These are phyloP conservation scores for Tinea trinotella DNA, from an alignment of 2,888 invertebrate genomes.

Conservation along the genomic window DNA sequence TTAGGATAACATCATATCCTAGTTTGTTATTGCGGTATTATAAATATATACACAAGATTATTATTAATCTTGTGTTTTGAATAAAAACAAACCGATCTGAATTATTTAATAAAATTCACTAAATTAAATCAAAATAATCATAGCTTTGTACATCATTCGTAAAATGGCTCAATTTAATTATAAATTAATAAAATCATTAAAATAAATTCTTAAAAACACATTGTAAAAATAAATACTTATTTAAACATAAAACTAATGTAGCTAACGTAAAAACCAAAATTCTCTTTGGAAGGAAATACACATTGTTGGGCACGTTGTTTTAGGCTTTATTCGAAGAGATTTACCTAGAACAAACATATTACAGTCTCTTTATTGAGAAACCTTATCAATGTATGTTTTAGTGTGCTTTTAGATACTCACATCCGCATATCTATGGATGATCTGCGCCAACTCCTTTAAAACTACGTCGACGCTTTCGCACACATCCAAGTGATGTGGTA, in stretches of 20 bases:
- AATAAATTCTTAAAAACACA: not conserved
- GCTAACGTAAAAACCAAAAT: no score
- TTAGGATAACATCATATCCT: no score
- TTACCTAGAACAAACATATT: not conserved
- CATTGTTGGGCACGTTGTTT: not conserved
- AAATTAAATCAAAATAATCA: not conserved
- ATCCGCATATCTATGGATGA: conserved; percentile 71
- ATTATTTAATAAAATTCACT: no score
- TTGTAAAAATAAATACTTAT: not conserved
- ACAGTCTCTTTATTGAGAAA: no score
- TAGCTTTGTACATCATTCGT: not conserved
- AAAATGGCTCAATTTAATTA: not conserved
- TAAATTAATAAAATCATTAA: not conserved
- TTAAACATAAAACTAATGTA: not conserved
- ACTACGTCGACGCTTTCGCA: conserved; percentile 81
- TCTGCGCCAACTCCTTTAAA: conserved; percentile 80
- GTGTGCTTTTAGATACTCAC: not conserved
- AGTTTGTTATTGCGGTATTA: no score
- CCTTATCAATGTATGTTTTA: not conserved
- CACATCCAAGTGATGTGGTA: conserved; percentile 69
- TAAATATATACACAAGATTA: no score
- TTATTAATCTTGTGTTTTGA: no score
- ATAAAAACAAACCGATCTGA: no score
- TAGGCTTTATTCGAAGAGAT: not conserved
- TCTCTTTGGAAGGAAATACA: not conserved